Evolutionary conservation across 1,140 invertebrate species (phyloP).

Genomic region (Brachionus calyciflorus): DNA sequence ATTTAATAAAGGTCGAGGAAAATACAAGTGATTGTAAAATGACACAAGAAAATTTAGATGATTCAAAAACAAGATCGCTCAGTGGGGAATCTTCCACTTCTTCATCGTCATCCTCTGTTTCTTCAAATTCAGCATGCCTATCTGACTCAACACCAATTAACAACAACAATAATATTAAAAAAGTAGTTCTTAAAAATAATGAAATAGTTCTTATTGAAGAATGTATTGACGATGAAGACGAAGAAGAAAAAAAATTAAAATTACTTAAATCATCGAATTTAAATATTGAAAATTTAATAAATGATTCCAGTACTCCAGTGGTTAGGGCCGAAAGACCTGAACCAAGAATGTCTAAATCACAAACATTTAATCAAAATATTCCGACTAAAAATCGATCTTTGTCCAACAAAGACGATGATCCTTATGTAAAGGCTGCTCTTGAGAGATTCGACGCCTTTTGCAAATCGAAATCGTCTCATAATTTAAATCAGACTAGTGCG

Average conservation of each 20-base stretch:
- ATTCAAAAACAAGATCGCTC: not conserved
- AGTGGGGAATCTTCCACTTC: not conserved
- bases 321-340: not conserved
- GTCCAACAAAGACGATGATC: conserved; percentile 27
- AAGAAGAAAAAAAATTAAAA: conserved; percentile 19
- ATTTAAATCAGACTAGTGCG: not conserved
- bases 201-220: conserved; percentile 25
- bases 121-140: not conserved
- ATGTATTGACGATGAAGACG: conserved; percentile 11
- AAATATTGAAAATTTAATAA: conserved; percentile 25
- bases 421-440: conserved; percentile 29
- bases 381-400: not conserved
- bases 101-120: not conserved
- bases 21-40: not conserved
- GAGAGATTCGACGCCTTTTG: conserved; percentile 45
- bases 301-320: not conserved
- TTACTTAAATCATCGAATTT: not conserved
- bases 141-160: not conserved
- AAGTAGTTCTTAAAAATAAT: conserved; percentile 34
- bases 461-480: conserved; percentile 45
- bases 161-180: not conserved
- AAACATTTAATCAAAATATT: not conserved
- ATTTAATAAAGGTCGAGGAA: not conserved
- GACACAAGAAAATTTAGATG: not conserved
- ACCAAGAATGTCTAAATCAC: conserved; percentile 2